Conservation (phyloP, 1,140 invertebrate species). For the Euwallacea fornicatus region DNA sequence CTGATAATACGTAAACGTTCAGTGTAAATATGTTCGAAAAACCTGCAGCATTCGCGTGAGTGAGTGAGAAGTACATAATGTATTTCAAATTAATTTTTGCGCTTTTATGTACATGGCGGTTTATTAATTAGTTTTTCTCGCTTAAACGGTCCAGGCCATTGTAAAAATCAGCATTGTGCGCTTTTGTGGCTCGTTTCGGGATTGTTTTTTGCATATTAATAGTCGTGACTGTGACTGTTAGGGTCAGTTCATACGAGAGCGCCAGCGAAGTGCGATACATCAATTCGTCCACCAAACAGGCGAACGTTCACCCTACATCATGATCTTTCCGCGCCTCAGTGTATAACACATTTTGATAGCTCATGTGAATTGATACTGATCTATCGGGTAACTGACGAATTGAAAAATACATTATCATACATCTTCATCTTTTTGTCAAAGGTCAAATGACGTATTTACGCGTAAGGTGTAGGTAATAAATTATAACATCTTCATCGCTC, state of each 20-base stretch:
- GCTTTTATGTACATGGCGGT: background rate
- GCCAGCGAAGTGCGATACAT: no score
- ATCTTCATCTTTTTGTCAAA: background rate
- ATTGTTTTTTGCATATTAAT: background rate
- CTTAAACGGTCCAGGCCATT: background rate
- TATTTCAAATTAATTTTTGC: slow-evolving; percentile 7
- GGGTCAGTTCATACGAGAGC: no score
- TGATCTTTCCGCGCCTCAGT: background rate
- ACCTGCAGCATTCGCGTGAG: background rate
- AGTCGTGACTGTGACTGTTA: background rate
- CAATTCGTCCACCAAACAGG: no score
- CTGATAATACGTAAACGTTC: slow-evolving; percentile 1
- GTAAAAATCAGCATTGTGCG: background rate
- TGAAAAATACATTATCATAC: background rate
- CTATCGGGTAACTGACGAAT: background rate
- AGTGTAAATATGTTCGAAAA: slow-evolving; percentile 8
- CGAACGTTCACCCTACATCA: no score
- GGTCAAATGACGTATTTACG: background rate
- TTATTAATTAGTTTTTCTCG: slow-evolving; percentile 5
- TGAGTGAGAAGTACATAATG: background rate
- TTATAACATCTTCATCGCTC: background rate
- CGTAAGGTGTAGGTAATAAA: background rate
- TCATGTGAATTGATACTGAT: background rate
- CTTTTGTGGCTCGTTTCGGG: background rate
- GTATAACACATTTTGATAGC: background rate